These are phyloP conservation scores for Xestoiulus laeticollis DNA, from an alignment of 2,888 invertebrate genomes.

Conservation along the genomic window DNA sequence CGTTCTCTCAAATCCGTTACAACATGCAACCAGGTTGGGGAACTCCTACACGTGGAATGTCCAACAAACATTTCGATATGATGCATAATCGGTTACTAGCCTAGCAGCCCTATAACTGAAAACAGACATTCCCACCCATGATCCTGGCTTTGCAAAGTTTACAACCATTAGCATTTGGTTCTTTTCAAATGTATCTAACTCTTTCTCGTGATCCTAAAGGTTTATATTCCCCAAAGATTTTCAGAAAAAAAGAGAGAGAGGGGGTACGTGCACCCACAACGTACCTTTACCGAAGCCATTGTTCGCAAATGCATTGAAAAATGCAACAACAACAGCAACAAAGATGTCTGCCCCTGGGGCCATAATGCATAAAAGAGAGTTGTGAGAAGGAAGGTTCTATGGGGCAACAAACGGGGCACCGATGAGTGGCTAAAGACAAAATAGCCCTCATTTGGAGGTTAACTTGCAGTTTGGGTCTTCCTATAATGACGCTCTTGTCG, in stretches of 20 bases:
- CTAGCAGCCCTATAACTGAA: background rate
- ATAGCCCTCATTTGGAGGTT: conserved; percentile 43
- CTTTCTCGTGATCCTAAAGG: background rate
- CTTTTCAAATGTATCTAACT: background rate
- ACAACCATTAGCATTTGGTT: background rate
- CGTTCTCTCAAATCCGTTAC: no score
- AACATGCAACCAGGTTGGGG: no score
- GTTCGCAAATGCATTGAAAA: conserved; percentile 40
- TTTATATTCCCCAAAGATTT: conserved; percentile 2
- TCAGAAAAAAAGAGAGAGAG: background rate
- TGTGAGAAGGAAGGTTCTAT: conserved; percentile 24
- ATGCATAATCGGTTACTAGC: background rate
- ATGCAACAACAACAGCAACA: conserved; percentile 42
- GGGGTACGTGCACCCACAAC: conserved; percentile 42
- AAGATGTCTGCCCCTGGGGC: conserved; percentile 41
- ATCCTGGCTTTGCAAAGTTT: background rate
- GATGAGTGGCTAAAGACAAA: conserved; percentile 40
- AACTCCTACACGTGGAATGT: background rate
- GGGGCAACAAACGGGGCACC: conserved; percentile 43
- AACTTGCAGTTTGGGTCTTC: conserved; percentile 35
- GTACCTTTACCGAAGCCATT: conserved; percentile 43
- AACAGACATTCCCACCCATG: background rate
- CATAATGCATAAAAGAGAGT: conserved; percentile 15
- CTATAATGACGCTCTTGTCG: conserved; percentile 43
- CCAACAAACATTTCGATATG: background rate